These are phyloP conservation scores for Mormyrus lacerda DNA, from an alignment of 2,113 vertebrate genomes.

Conservation along the genomic window DNA sequence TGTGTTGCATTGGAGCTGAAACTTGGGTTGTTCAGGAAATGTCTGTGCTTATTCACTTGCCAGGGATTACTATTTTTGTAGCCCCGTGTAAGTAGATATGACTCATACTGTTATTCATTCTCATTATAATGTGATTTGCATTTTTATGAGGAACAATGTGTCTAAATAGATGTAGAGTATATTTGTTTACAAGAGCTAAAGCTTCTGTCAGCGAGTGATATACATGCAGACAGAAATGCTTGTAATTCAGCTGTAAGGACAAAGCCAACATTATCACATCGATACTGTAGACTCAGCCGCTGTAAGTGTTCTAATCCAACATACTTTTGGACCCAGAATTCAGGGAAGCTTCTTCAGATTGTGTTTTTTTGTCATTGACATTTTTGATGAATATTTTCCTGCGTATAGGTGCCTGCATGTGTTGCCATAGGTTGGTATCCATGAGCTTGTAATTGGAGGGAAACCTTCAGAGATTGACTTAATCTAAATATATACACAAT, in stretches of 20 bases:
- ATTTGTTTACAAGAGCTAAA: not conserved
- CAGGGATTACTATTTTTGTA: not conserved
- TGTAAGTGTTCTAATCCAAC: not conserved
- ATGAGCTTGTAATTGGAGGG: not conserved
- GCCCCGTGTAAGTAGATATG: not conserved
- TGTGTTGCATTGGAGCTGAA: not conserved
- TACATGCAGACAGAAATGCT: not conserved
- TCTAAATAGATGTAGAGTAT: not conserved
- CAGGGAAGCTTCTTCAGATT: not conserved
- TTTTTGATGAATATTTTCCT: not conserved
- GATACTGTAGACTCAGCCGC: not conserved
- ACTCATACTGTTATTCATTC: constrained; percentile 3
- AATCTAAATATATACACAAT: not conserved
- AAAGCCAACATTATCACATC: not conserved
- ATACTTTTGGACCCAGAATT: not conserved
- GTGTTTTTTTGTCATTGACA: not conserved
- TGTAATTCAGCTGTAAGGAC: not conserved
- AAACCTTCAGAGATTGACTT: not conserved
- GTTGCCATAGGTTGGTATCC: not conserved
- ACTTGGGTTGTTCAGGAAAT: not conserved
- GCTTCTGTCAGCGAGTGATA: not conserved
- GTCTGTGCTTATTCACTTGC: not conserved
- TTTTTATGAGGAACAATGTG: not conserved
- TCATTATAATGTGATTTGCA: constrained; percentile 9
- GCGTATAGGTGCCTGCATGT: not conserved